Conservation (phyloP, 2,797 vertebrate genomes). For the Merluccius polli region DNA sequence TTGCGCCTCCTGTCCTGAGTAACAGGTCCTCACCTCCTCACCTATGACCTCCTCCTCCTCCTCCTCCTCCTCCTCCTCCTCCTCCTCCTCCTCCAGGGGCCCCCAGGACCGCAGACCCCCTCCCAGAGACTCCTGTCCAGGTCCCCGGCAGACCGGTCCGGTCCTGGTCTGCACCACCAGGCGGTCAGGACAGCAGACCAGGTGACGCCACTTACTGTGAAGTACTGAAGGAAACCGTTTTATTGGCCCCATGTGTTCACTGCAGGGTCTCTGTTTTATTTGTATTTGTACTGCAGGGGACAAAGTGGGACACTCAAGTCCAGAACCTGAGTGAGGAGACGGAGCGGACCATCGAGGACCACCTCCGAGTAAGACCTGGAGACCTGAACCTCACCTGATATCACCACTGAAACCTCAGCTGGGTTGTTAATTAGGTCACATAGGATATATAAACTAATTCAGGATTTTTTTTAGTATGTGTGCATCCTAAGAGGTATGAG, state of each 20-base stretch:
- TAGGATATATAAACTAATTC: not conserved
- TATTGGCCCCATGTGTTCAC: not conserved
- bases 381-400: too few species aligned
- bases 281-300: not conserved
- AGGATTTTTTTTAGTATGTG: not conserved
- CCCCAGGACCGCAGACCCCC: constrained; percentile 19
- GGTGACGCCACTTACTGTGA: constrained; percentile 16
- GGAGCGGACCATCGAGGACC: not conserved
- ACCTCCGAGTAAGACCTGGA: not conserved
- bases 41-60: not conserved
- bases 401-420: too few species aligned
- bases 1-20: not conserved
- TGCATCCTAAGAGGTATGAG: not conserved
- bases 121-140: constrained; percentile 47
- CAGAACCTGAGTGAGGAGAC: not conserved
- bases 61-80: too few species aligned
- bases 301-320: not conserved
- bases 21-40: not conserved
- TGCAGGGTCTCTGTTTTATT: not conserved
- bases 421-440: not conserved
- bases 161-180: constrained; percentile 23
- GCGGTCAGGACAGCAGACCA: constrained; percentile 28
- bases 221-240: not conserved
- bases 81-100: not conserved
- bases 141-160: constrained; percentile 19